These are phyloP conservation scores for Schizaphis graminum DNA, from an alignment of 2,888 invertebrate species.

Conservation along the genomic window DNA sequence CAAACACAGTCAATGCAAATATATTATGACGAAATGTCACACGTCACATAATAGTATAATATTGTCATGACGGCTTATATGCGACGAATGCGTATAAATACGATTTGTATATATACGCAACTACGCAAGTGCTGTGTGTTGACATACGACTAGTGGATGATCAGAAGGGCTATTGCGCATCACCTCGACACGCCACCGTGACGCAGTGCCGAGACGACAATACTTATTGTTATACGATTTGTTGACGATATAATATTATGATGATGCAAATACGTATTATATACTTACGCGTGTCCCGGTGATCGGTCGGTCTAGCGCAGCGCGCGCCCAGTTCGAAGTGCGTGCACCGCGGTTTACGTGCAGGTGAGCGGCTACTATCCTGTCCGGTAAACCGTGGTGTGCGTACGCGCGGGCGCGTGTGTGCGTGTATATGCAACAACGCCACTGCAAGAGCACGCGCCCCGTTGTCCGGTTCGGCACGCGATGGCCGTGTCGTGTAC, in stretches of 20 bases:
- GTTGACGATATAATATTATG: no score
- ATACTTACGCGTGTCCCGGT: background rate
- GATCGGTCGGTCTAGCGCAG: background rate
- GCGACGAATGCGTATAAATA: background rate
- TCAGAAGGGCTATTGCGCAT: background rate
- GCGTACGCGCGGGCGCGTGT: background rate
- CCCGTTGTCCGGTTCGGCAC: background rate
- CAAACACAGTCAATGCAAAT: background rate
- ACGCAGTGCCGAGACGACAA: background rate
- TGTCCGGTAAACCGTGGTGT: background rate
- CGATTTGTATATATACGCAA: background rate
- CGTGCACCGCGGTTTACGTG: background rate
- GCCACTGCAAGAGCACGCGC: background rate
- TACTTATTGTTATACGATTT: background rate
- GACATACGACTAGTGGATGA: background rate
- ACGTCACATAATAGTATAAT: background rate
- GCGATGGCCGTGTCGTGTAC: background rate
- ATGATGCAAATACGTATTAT: background rate
- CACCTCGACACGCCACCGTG: background rate
- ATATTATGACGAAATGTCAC: background rate
- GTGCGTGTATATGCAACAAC: background rate
- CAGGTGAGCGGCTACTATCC: background rate
- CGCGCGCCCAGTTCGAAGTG: background rate
- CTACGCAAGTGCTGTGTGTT: background rate
- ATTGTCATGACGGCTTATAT: background rate